phyloP scores from a whole-genome alignment of 2,888 invertebrate species.

The Aphidoletes aphidimyza region DNA sequence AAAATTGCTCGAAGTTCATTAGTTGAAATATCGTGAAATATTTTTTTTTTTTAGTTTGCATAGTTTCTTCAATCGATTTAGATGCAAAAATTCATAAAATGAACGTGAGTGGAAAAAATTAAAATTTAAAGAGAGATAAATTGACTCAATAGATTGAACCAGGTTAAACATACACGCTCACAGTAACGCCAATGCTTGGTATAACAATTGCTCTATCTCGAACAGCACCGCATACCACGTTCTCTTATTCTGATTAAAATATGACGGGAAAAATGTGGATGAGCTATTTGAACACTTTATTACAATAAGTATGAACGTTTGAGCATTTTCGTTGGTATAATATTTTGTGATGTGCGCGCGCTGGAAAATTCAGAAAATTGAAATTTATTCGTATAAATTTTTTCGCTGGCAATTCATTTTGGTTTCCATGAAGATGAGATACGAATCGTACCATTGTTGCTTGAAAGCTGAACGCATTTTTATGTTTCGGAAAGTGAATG shows the following conservation, averaged over 20 bases:
- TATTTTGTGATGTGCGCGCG: neutral
- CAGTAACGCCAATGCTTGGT: too few species aligned
- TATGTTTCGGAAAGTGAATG: neutral
- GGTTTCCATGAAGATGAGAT: neutral
- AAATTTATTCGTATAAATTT: slow-evolving; percentile 32
- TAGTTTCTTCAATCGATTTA: too few species aligned
- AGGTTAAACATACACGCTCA: neutral
- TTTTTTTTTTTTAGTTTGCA: too few species aligned
- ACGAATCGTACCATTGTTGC: neutral
- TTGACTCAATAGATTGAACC: neutral
- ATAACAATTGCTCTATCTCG: too few species aligned
- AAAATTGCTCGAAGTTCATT: too few species aligned
- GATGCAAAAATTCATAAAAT: too few species aligned
- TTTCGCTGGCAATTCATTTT: neutral
- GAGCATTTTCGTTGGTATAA: neutral
- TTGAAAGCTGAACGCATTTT: neutral
- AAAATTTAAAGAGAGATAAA: neutral
- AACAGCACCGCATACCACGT: neutral
- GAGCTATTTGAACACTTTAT: neutral
- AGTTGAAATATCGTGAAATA: too few species aligned
- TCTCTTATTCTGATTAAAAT: too few species aligned
- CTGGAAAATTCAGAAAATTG: neutral
- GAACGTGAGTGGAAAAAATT: too few species aligned
- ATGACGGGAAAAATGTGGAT: neutral
- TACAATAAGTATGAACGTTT: neutral